These are phyloP conservation scores for Sternarchorhynchus goeldii DNA, from an alignment of 2,797 vertebrate genomes.

Conservation along the genomic window DNA sequence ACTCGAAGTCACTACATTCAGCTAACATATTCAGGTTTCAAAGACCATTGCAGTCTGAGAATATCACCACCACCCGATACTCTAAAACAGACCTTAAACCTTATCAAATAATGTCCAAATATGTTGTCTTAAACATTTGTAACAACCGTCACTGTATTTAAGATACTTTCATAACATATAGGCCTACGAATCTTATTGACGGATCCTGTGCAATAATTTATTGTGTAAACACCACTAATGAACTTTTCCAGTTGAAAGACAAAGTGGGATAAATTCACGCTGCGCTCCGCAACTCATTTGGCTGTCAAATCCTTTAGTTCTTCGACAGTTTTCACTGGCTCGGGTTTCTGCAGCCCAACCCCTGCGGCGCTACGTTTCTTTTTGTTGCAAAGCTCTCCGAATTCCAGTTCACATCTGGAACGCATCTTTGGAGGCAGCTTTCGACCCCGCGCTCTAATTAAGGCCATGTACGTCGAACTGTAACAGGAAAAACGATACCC, in stretches of 20 bases:
- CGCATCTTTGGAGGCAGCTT: conserved; percentile 57
- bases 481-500: conserved; percentile 50
- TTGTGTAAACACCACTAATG: conserved; percentile 5
- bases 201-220: background rate
- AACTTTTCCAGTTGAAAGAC: conserved; percentile 28
- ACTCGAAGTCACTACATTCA: background rate
- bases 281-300: conserved; percentile 19
- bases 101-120: background rate
- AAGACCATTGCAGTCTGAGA: too few relatives aligned
- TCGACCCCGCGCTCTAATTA: conserved; percentile 58
- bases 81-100: background rate
- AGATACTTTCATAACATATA: background rate
- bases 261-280: conserved; percentile 35
- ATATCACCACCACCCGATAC: background rate
- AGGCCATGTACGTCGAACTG: conserved; percentile 58
- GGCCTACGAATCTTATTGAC: background rate
- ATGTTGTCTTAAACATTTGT: too few relatives aligned
- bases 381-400: conserved; percentile 56
- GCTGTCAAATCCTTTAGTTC: conserved; percentile 29
- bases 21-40: too few relatives aligned
- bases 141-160: background rate
- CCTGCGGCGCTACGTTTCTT: conserved; percentile 58
- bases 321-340: conserved; percentile 52
- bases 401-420: conserved; percentile 68
- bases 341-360: conserved; percentile 54